These are phyloP conservation scores for Crenuchus spilurus DNA, from an alignment of 2,797 vertebrate genomes.

Conservation along the genomic window DNA sequence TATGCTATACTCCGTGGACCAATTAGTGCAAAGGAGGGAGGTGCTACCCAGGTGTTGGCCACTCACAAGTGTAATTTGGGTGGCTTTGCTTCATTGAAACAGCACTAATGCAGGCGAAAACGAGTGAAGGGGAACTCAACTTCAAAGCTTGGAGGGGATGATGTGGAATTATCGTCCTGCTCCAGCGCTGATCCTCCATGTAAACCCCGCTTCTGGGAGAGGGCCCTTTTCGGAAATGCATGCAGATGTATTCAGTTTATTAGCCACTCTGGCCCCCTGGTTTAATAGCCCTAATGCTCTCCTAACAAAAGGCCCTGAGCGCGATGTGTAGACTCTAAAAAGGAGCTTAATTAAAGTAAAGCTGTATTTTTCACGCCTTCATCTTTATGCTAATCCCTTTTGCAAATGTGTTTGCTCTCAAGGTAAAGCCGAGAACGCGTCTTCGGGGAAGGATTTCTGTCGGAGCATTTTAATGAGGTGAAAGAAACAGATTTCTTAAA, in stretches of 20 bases:
- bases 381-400: slow-evolving; percentile 50
- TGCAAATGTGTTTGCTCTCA: slow-evolving; percentile 44
- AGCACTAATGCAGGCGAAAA: slow-evolving; percentile 35
- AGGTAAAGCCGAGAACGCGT: slow-evolving; percentile 15
- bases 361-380: slow-evolving; percentile 37
- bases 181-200: slow-evolving; percentile 41
- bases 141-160: slow-evolving; percentile 59
- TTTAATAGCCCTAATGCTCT: slow-evolving; percentile 35
- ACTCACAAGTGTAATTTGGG: slow-evolving; percentile 47
- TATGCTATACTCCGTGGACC: slow-evolving; percentile 73
- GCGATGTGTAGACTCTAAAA: slow-evolving; percentile 24
- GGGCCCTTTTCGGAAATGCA: slow-evolving; percentile 40
- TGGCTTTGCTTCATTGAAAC: slow-evolving; percentile 39
- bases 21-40: slow-evolving; percentile 73
- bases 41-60: slow-evolving; percentile 70
- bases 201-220: slow-evolving; percentile 43
- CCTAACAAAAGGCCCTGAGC: slow-evolving; percentile 27
- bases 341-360: slow-evolving; percentile 42
- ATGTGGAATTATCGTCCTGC: slow-evolving; percentile 49
- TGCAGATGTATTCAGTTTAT: slow-evolving; percentile 53
- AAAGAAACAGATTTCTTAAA: neutral
- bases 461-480: slow-evolving; percentile 16
- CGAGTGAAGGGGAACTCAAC: slow-evolving; percentile 47
- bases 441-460: neutral
- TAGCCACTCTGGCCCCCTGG: slow-evolving; percentile 39